Evolutionary conservation across 2,113 vertebrate species (phyloP).

Genomic region (Hemibagrus wyckioides): DNA sequence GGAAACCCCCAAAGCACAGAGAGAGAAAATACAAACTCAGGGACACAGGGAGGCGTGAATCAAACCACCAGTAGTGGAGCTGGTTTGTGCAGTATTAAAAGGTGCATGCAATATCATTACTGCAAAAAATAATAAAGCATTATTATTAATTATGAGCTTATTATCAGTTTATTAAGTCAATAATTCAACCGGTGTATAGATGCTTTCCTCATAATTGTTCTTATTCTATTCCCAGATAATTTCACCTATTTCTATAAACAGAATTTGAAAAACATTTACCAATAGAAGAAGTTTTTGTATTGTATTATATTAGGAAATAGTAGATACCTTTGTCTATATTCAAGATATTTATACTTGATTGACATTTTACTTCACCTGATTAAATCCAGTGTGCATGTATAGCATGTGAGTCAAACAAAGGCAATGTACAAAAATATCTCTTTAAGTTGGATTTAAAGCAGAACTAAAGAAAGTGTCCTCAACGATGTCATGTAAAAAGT

Average conservation of each 20-base stretch:
- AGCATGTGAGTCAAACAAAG: not conserved
- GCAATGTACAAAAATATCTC: not conserved
- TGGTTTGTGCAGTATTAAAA: no score
- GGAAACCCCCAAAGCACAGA: no score
- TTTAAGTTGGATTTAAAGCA: not conserved
- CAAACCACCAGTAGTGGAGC: no score
- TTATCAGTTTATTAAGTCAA: not conserved
- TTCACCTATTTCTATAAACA: no score
- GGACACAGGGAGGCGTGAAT: no score
- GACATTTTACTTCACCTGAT: not conserved
- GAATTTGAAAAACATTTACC: not conserved
- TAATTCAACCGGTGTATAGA: not conserved
- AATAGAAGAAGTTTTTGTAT: not conserved
- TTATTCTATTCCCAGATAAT: no score
- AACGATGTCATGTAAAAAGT: not conserved
- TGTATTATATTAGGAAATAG: not conserved
- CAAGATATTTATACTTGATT: not conserved
- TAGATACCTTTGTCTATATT: not conserved
- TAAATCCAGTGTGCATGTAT: not conserved
- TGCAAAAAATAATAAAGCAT: not conserved
- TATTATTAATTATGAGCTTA: not conserved
- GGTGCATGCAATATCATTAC: not conserved
- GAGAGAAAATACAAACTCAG: no score
- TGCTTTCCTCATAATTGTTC: not conserved
- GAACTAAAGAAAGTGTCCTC: not conserved